Percentiles rank a stretch among this genome's conserved stretches.
Evolutionary conservation across 2,113 vertebrate genomes (phyloP).

Genomic region (Pseudonaja textilis): DNA sequence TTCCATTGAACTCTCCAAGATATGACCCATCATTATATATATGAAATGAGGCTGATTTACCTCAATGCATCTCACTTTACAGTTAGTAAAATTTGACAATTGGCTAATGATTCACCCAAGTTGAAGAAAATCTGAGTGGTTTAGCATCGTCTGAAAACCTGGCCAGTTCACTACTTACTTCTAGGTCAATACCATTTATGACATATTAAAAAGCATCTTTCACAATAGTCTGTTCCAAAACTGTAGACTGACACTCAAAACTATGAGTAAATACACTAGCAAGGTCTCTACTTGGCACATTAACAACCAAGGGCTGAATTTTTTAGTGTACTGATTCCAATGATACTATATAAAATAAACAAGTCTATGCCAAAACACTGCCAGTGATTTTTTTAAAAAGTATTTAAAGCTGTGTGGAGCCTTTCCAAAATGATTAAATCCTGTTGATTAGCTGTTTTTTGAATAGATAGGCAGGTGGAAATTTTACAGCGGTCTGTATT

Average conservation of each 20-base stretch:
- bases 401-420: neutral
- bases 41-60: neutral
- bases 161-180: neutral
- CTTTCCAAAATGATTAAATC: neutral
- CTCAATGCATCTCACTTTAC: neutral
- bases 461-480: neutral
- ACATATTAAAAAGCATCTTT: neutral
- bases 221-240: neutral
- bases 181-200: neutral
- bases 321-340: neutral
- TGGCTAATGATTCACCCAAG: neutral
- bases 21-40: neutral
- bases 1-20: neutral
- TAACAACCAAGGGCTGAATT: neutral
- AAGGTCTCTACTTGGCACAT: neutral
- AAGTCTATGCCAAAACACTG: neutral
- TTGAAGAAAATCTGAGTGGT: neutral
- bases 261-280: neutral
- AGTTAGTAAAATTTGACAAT: neutral
- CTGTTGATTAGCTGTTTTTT: neutral
- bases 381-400: neutral
- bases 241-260: neutral
- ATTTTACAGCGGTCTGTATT: neutral
- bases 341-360: neutral
- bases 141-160: neutral